phyloP scores from a whole-genome alignment of 2,888 invertebrate genomes.

The Netelia inedita region DNA sequence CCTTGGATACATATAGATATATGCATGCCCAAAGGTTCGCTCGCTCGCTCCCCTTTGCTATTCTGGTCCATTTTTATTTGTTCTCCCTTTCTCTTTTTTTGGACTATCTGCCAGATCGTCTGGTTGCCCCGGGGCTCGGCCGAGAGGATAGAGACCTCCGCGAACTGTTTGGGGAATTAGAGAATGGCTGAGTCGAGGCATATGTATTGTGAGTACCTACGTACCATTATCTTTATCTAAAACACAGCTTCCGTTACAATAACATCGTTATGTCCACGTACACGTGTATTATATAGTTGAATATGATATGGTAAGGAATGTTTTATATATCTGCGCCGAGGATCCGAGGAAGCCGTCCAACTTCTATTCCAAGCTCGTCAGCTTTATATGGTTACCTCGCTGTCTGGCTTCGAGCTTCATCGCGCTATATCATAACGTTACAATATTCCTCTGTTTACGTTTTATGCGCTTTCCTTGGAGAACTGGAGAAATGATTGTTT shows the following conservation, averaged over 20 bases:
- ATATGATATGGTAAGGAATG: neutral
- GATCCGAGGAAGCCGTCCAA: slow-evolving; percentile 21
- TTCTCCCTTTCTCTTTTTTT: slow-evolving; percentile 21
- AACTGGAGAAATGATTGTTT: neutral
- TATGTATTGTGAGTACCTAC: slow-evolving; percentile 1
- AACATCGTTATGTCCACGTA: neutral
- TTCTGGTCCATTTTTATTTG: slow-evolving; percentile 36
- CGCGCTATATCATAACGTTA: neutral
- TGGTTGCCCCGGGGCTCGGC: neutral
- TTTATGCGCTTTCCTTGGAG: neutral
- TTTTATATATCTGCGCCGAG: slow-evolving; percentile 7
- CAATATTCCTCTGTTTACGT: slow-evolving; percentile 33
- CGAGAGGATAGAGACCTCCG: neutral
- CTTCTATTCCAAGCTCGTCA: slow-evolving; percentile 21
- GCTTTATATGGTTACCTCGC: neutral
- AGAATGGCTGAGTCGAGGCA: slow-evolving; percentile 28
- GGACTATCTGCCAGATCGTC: slow-evolving; percentile 41
- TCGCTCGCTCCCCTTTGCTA: slow-evolving; percentile 34
- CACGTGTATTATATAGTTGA: neutral
- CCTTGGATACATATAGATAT: slow-evolving; percentile 13
- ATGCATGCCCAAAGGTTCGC: slow-evolving; percentile 9
- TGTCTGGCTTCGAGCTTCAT: neutral
- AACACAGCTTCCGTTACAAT: neutral
- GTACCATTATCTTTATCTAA: neutral
- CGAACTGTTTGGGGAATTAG: slow-evolving; percentile 43